Conservation (phyloP, 2,888 invertebrate species). For the Nowickia ferox region DNA sequence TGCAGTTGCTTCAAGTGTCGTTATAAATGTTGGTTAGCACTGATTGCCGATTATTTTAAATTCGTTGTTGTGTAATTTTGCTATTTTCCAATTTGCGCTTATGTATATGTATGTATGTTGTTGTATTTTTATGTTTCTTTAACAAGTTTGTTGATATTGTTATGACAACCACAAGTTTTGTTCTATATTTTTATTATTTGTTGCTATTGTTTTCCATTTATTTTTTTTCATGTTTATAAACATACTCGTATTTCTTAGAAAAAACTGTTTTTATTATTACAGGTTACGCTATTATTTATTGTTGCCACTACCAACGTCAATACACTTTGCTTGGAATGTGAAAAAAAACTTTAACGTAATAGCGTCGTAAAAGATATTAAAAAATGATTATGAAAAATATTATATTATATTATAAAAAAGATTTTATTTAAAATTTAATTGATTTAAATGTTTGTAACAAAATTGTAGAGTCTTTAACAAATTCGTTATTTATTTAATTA, state of each 20-base stretch:
- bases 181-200: constrained; percentile 3
- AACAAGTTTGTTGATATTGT: constrained; percentile 13
- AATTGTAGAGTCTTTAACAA: too few relatives aligned
- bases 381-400: neutral
- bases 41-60: constrained; percentile 17
- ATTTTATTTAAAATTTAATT: too few relatives aligned
- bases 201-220: neutral
- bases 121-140: neutral
- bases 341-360: neutral
- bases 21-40: neutral
- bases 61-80: neutral
- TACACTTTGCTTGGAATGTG: neutral
- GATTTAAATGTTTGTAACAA: too few relatives aligned
- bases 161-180: constrained; percentile 24
- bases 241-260: neutral
- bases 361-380: neutral
- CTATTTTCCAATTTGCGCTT: neutral
- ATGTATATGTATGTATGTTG: neutral
- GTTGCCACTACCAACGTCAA: constrained; percentile 1
- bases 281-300: neutral
- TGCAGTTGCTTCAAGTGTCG: neutral
- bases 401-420: neutral
- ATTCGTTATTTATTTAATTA: too few relatives aligned
- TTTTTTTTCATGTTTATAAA: neutral
- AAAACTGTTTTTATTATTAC: neutral